Conservation (phyloP, 2,797 vertebrate species). For the Aphelocoma californica region DNA sequence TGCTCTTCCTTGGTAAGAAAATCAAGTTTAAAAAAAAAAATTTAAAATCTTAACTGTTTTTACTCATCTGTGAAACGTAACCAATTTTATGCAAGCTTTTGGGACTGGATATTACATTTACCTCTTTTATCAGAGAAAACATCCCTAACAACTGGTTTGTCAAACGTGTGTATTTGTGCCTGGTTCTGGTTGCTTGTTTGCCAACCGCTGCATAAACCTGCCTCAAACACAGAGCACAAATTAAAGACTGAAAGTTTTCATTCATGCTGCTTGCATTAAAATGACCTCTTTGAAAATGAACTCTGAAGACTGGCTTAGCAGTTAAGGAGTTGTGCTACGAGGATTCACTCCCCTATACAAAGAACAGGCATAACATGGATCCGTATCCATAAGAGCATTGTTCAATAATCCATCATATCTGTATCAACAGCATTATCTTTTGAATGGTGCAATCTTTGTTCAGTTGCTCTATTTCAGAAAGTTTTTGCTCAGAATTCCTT, state of each 20-base stretch:
- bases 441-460: neutral
- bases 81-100: neutral
- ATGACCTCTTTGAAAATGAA: neutral
- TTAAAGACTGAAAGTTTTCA: neutral
- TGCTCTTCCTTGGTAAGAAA: neutral
- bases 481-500: conserved; percentile 1
- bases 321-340: rapidly evolving
- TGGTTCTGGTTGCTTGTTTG: neutral
- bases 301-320: neutral
- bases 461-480: neutral
- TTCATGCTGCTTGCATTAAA: neutral
- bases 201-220: neutral
- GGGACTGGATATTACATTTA: neutral
- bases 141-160: neutral
- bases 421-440: neutral
- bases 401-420: neutral
- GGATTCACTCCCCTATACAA: neutral
- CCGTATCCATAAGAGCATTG: neutral
- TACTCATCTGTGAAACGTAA: neutral
- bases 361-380: neutral
- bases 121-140: neutral
- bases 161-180: neutral
- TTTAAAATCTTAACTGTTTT: neutral
- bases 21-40: neutral
- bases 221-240: neutral